Base-by-base conservation (phyloP, 2,113 vertebrate genomes). In the Mystacornis crossleyi region DNA sequence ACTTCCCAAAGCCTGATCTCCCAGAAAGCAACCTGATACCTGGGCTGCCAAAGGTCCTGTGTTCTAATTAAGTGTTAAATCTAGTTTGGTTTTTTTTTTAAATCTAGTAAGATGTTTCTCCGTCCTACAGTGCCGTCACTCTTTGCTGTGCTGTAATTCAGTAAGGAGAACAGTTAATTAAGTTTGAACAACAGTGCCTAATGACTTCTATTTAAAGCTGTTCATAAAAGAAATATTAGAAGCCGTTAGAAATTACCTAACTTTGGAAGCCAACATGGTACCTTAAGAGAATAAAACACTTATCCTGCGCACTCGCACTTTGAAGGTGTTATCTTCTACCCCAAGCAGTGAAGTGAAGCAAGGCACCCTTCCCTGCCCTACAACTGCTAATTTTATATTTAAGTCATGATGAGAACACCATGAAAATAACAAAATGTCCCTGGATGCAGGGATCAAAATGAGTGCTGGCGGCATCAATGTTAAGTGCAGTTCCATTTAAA, bases 151-250 rank as follows among this genome's bases (percentile, higher is more conserved):
- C 77, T 84, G 77, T 74, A 97, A 97, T 94, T 96, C 93, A 95
- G 94, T 75, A 84, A 87, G 94, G 80, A 94, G 95, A 93, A 91
- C 65, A 95, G 91, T 93, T 95, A 97, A 96, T 97, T 97, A 96
- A 93, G 94, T 94, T 94, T 94, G 89, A 96, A 96, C 94, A 97
- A 97, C 95, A 94, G 89, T 74, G 65, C 21, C 61, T 96, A 96
- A 97, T 95, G 86, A 93, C 93, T 97, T 95, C 94, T 96, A 95
- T 91, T 95, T 95, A 96, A 97, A 96, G 73, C 89, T 87, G 73
- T 91, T 95, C n/a, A 92, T 95, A 57, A 91, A 92, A 93, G 65
- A 95, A 86, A 53, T 61, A 95, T 72, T 75, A 86, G 73, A 91
- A 60, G 73, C 53, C 74, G 77, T 72, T 79, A 42, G 77, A 93